A percentile compares a stretch with the other conserved stretches of the same genome.
Conservation (phyloP, 2,888 invertebrate genomes). For the Plutella xylostella region DNA sequence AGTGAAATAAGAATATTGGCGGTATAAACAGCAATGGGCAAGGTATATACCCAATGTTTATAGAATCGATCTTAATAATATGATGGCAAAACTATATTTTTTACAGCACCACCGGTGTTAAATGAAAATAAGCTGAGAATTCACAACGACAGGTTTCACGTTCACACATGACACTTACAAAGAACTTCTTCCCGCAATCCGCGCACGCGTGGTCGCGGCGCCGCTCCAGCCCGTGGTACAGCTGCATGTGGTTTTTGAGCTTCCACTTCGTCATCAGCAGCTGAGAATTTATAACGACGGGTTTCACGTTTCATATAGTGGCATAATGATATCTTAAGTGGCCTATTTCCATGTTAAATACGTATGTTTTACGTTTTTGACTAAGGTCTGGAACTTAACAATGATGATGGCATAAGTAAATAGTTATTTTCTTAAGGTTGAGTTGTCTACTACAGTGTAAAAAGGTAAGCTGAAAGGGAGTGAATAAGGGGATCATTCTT, state of each 20-base stretch:
- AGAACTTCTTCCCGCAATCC: conserved; percentile 39
- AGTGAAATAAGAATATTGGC: background rate
- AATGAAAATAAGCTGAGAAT: too few relatives aligned
- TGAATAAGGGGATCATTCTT: too few relatives aligned
- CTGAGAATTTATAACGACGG: conserved; percentile 23
- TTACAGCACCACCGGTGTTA: background rate
- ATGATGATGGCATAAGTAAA: background rate
- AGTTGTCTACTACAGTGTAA: background rate
- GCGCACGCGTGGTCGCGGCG: conserved; percentile 32
- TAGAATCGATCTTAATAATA: background rate
- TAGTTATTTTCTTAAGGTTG: background rate
- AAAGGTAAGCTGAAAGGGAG: background rate
- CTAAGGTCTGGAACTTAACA: background rate
- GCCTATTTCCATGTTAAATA: background rate
- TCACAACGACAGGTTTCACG: too few relatives aligned
- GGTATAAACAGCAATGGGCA: too few relatives aligned
- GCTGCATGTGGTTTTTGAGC: conserved; percentile 34
- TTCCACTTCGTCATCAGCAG: conserved; percentile 43
- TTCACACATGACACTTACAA: conserved; percentile 37
- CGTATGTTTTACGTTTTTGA: background rate
- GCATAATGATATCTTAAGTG: background rate
- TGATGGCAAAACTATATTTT: too few relatives aligned
- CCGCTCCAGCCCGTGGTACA: conserved; percentile 31
- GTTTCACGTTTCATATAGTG: background rate
- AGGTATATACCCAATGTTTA: background rate